phyloP scores from a whole-genome alignment of 2,888 invertebrate genomes.

The Lasius platythorax region DNA sequence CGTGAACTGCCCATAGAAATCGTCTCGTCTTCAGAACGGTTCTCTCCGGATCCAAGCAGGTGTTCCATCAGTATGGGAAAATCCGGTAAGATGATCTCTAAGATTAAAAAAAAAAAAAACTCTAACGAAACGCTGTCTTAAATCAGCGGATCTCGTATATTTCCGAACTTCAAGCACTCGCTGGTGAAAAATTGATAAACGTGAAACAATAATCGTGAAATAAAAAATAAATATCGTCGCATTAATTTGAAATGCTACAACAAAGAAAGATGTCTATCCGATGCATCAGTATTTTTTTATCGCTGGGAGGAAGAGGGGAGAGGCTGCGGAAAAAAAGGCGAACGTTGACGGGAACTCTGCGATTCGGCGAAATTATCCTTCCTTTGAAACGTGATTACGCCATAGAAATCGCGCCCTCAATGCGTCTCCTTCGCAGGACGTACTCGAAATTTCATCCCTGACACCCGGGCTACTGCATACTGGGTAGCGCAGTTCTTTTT shows the following conservation, averaged over 20 bases:
- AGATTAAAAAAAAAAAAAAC: conserved; percentile 35
- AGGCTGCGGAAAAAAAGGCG: neutral
- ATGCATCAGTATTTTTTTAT: conserved; percentile 10
- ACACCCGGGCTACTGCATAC: conserved; percentile 54
- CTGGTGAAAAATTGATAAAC: neutral
- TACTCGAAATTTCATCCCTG: conserved; percentile 37
- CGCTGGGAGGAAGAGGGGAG: neutral
- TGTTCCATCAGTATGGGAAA: conserved; percentile 66
- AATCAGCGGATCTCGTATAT: conserved; percentile 4
- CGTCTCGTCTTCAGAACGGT: conserved; percentile 22
- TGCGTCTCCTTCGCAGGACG: conserved; percentile 36
- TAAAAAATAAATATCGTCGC: conserved; percentile 65
- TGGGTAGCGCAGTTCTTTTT: conserved; percentile 55
- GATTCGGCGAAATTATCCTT: conserved; percentile 41
- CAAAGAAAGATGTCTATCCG: neutral
- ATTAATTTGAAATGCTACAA: neutral
- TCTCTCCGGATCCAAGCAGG: conserved; percentile 60
- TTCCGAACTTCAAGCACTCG: conserved; percentile 5
- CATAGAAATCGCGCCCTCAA: conserved; percentile 52
- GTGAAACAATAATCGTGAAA: conserved; percentile 63
- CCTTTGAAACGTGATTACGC: conserved; percentile 55
- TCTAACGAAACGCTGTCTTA: conserved; percentile 7
- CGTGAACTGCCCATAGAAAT: conserved; percentile 38
- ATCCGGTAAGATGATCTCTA: conserved; percentile 46
- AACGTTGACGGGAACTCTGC: conserved; percentile 27